These are phyloP conservation scores for Neostethus bicornis DNA, from an alignment of 2,797 vertebrate genomes.

Conservation along the genomic window DNA sequence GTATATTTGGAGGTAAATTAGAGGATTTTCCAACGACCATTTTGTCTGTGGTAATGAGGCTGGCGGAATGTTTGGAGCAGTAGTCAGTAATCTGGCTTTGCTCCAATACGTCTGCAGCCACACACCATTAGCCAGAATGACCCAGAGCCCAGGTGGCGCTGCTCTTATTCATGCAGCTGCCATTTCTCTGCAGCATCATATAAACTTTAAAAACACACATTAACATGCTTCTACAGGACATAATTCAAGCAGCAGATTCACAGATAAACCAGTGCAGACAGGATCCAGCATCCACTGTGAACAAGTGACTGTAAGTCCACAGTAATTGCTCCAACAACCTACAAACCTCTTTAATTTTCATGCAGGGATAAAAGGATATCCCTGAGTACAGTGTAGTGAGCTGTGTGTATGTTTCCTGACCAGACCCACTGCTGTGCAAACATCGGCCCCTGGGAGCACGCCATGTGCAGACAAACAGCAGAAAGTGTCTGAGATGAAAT, in stretches of 20 bases:
- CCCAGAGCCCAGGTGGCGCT: slow-evolving; percentile 65
- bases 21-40: slow-evolving; percentile 7
- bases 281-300: slow-evolving; percentile 33
- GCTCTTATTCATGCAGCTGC: slow-evolving; percentile 65
- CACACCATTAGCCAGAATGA: slow-evolving; percentile 73
- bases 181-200: slow-evolving; percentile 53
- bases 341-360: slow-evolving; percentile 69
- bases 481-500: slow-evolving; percentile 70
- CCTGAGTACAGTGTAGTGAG: slow-evolving; percentile 17
- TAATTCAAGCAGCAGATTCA: slow-evolving; percentile 60
- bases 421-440: slow-evolving; percentile 41
- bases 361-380: slow-evolving; percentile 52
- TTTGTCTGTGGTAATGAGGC: slow-evolving; percentile 19
- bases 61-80: slow-evolving; percentile 21
- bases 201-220: slow-evolving; percentile 69
- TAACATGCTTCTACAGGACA: slow-evolving; percentile 71
- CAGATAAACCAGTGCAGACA: slow-evolving; percentile 59
- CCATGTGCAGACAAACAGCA: slow-evolving; percentile 36
- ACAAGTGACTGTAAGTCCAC: slow-evolving; percentile 26
- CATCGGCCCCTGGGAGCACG: slow-evolving; percentile 50
- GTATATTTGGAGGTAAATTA: slow-evolving; percentile 9
- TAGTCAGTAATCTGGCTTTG: slow-evolving; percentile 48
- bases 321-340: slow-evolving; percentile 69
- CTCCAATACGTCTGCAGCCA: slow-evolving; percentile 44
- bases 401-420: slow-evolving; percentile 10